These are phyloP conservation scores for Sus cebifrons DNA, from an alignment of 2,797 vertebrate genomes.

Conservation along the genomic window DNA sequence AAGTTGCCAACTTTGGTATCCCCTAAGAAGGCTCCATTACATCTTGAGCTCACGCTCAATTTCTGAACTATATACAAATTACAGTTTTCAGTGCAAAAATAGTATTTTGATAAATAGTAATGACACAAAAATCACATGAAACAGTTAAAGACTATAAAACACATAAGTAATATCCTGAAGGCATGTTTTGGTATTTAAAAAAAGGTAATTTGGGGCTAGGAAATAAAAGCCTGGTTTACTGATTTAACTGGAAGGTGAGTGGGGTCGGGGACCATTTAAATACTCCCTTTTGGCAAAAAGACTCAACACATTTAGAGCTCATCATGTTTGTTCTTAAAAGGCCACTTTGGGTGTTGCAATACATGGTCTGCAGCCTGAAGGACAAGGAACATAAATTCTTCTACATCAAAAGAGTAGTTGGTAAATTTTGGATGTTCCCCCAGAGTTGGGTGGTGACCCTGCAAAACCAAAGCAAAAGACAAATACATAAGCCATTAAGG, in stretches of 20 bases:
- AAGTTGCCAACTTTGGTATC: conserved; percentile 59
- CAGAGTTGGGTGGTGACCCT: conserved; percentile 98
- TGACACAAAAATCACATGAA: conserved; percentile 59
- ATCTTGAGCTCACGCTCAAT: neutral
- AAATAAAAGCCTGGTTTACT: neutral
- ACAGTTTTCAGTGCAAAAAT: conserved; percentile 84
- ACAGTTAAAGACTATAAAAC: conserved; percentile 63
- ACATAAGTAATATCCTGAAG: conserved; percentile 32
- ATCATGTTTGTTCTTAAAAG: conserved; percentile 89
- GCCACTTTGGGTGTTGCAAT: conserved; percentile 94
- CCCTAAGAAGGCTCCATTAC: neutral
- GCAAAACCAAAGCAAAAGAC: conserved; percentile 81
- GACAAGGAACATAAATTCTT: conserved; percentile 97
- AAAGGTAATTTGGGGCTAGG: neutral
- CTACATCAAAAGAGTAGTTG: conserved; percentile 97
- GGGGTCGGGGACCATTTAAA: neutral
- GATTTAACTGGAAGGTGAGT: neutral
- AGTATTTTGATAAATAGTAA: conserved; percentile 79
- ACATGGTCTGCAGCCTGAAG: conserved; percentile 94
- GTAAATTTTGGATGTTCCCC: conserved; percentile 99
- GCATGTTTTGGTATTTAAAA: conserved; percentile 41
- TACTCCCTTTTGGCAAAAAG: neutral
- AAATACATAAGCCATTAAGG: neutral
- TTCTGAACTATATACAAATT: conserved; percentile 49
- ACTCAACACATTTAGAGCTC: conserved; percentile 91